Evolutionary conservation across 2,113 vertebrate species (phyloP), one percentile per base, ranked within the genome.

Genomic region (Geococcyx californianus): DNA sequence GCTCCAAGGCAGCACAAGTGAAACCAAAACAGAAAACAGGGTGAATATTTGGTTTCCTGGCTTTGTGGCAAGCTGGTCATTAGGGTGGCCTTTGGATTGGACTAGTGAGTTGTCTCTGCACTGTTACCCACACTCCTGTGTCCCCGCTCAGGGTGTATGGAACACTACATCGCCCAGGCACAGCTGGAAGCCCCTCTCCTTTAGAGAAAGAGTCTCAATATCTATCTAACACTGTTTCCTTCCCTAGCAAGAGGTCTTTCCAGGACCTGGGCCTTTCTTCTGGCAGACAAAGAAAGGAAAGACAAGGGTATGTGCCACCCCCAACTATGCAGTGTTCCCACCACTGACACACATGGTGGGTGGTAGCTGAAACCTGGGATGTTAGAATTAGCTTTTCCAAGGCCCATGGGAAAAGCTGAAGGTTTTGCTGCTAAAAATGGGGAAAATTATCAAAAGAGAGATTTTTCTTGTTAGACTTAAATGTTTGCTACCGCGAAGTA

Each of bases 91-190:
- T 94, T 81, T 84, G 40, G 13, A 36, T 3, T 3, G 3, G 67
- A 28, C 54, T 42, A 59, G 33, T 15, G 58, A 83, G 40, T 33
- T n/a, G 20, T 72, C 33, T 72, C 84, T 72, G 62, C 33, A 33
- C 2, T 4, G 66, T 23, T 59, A 70, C 17, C 26, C 28, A 26
- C 4, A 3, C 1, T 7, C 68, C 68, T 1, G 0, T 3, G 3
- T 49, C 16, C 45, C 3, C 9, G 66, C 52, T 79, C 34, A 42
- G n/a, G 34, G 36, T 28, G n/a, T 0, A 0, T 34, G 34, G 29
- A 34, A 26, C 33, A 85, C 15, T 0, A 0, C 23, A 52, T 78
- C 1, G 1, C 7, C 24, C 16, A 52, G 24, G 29, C 29, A 63
- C 1, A 1, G 33, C 44, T 64, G 78, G 47, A 28, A 85, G 11